These are phyloP conservation scores for Caenorhabditis virilis DNA, from an alignment of 2,888 invertebrate species.

Conservation along the genomic window DNA sequence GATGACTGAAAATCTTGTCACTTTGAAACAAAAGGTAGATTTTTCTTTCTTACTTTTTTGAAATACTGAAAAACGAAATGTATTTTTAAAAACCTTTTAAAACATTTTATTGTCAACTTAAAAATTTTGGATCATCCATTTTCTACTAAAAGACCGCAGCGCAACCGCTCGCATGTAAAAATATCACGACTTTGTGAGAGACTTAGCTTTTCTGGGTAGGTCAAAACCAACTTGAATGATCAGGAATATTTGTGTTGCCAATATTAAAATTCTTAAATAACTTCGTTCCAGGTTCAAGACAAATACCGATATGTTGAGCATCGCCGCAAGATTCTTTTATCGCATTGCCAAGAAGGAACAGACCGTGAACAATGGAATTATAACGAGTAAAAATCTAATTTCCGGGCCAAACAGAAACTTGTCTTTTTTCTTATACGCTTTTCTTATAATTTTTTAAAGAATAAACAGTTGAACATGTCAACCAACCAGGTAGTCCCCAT, in stretches of 20 bases:
- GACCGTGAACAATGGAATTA: constrained; percentile 97
- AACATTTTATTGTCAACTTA: neutral
- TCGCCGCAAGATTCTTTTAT: constrained; percentile 89
- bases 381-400: constrained; percentile 42
- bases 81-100: neutral
- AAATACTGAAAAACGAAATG: neutral
- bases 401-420: neutral
- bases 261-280: constrained; percentile 2
- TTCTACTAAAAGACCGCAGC: too few species aligned
- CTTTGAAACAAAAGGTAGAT: constrained; percentile 97
- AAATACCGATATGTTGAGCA: constrained; percentile 90
- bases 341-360: constrained; percentile 97
- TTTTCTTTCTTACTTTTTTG: constrained; percentile 1
- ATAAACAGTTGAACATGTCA: too few species aligned
- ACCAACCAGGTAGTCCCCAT: too few species aligned
- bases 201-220: too few species aligned
- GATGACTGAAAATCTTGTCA: constrained; percentile 91
- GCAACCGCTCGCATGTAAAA: too few species aligned
- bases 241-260: too few species aligned
- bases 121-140: too few species aligned
- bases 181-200: too few species aligned
- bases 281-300: constrained; percentile 62
- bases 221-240: too few species aligned
- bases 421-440: too few species aligned
- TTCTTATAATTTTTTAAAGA: too few species aligned